Base-by-base conservation (phyloP, 2,113 vertebrate genomes). In the Cyprinus carpio region DNA sequence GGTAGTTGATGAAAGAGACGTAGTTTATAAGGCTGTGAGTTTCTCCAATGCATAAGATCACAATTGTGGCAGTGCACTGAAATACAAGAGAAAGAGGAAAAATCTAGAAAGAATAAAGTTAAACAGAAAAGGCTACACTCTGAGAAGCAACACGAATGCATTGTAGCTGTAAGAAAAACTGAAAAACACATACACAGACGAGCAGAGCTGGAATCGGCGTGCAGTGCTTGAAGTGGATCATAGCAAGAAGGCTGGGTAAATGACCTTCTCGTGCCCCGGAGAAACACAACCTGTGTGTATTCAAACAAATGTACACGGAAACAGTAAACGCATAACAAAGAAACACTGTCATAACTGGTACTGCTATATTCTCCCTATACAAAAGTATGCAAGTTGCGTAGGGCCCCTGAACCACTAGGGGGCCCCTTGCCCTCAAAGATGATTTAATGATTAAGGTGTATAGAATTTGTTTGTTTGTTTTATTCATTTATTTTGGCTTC, bases 1-100 rank as follows among this genome's bases (percentile, higher is more conserved):
- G 96, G 93, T 99, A 99, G 96, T 99, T 99, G 94, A 99, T 99
- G 90, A 99, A 99, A 75, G 97, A 99, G 69, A 99, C 97, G 0
- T 99, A 99, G 93, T 99, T 99, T 91, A 99, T 98, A 16, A 99
- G 94, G 0, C 97, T 99, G 94, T 99, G 98, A 0, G 97, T 99
- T 90, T 99, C 98, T 82, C 97, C 97, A 84, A 99, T 97, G 12
- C 98, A 97, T 92, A 99, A 96, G 87, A 99, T 99, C 71, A 99
- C 88, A 0, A 97, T 94, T 1, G 98, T 98, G 87, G 97, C 95
- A 74, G 95, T 90, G n/a, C 97, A 99, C 98, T 99, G 88, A 9
- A 18, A 60, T 7, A 58, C 0, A 37, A 13, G 20, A 87, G 5
- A 6, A 6, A 31, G 6, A 76, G 11, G 18, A 51, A 37, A 31